Evolutionary conservation across 2,888 invertebrate genomes (phyloP).

Genomic region (Drosophila quinaria): DNA sequence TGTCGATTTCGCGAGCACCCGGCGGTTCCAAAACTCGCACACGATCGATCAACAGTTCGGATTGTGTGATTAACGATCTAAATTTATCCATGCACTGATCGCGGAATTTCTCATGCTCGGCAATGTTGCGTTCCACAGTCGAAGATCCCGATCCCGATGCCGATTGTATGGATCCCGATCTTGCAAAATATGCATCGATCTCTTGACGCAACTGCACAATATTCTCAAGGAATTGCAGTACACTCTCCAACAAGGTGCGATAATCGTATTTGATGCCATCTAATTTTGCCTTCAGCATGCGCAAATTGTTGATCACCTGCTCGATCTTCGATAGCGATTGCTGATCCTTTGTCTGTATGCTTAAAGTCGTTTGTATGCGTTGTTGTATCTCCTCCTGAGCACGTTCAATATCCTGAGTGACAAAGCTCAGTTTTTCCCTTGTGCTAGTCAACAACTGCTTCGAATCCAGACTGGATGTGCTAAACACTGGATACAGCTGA

Average conservation of each 20-base stretch:
- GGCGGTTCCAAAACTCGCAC: conserved; percentile 91
- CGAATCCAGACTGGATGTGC: conserved; percentile 88
- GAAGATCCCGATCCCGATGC: conserved; percentile 24
- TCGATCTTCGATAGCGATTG: conserved; percentile 87
- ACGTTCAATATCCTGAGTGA: conserved; percentile 88
- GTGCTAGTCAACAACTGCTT: conserved; percentile 87
- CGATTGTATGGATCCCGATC: conserved; percentile 57
- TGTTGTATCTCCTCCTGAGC: conserved; percentile 90
- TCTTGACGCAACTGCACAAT: conserved; percentile 88
- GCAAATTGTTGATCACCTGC: conserved; percentile 89
- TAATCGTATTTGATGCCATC: conserved; percentile 90
- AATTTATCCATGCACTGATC: conserved; percentile 89
- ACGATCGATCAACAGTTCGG: conserved; percentile 89
- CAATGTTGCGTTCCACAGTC: conserved; percentile 87
- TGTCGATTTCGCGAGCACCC: conserved; percentile 89
- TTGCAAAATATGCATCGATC: conserved; percentile 87
- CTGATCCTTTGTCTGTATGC: conserved; percentile 88
- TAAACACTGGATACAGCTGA: conserved; percentile 91
- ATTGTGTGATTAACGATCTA: conserved; percentile 89
- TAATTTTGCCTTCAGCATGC: conserved; percentile 89
- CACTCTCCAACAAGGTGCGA: conserved; percentile 89
- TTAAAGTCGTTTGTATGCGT: conserved; percentile 89
- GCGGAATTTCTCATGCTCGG: conserved; percentile 89
- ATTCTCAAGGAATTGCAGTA: conserved; percentile 90
- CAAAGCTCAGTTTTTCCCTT: conserved; percentile 87